Evolutionary conservation across 1,140 invertebrate genomes (phyloP).

Genomic region (Drosophila kurseongensis): DNA sequence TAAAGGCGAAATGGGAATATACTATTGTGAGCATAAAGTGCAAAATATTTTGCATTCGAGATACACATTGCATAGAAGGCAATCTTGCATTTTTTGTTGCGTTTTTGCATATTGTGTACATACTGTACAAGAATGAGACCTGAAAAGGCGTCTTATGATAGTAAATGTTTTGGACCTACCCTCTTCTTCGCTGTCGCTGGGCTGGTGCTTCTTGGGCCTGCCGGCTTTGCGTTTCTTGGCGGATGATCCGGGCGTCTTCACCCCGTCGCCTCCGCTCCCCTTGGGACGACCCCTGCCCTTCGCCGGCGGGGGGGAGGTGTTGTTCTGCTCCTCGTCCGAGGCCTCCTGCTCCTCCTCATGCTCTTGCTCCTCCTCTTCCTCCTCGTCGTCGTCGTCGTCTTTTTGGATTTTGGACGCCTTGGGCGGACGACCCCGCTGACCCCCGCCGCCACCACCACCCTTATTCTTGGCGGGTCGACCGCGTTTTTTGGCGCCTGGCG

Average conservation of each 20-base stretch:
- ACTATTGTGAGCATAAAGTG: no score
- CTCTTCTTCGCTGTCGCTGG: slow-evolving; percentile 58
- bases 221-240: slow-evolving; percentile 63
- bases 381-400: slow-evolving; percentile 26
- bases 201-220: slow-evolving; percentile 57
- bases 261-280: neutral
- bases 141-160: neutral
- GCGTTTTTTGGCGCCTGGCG: slow-evolving; percentile 37
- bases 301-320: slow-evolving; percentile 4
- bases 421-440: slow-evolving; percentile 40
- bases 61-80: no score
- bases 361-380: slow-evolving; percentile 3
- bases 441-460: slow-evolving; percentile 4
- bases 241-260: slow-evolving; percentile 29
- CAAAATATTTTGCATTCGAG: no score
- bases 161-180: slow-evolving; percentile 18
- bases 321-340: slow-evolving; percentile 1
- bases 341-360: slow-evolving; percentile 14
- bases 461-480: slow-evolving; percentile 59
- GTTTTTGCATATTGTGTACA: no score
- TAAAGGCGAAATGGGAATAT: no score
- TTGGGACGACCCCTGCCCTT: slow-evolving; percentile 74
- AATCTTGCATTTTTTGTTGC: no score
- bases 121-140: no score
- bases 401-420: slow-evolving; percentile 32